A percentile compares a stretch with the other conserved stretches of the same genome.
Evolutionary conservation across 2,113 vertebrate species (phyloP).

Genomic region (Morphnarchus princeps): DNA sequence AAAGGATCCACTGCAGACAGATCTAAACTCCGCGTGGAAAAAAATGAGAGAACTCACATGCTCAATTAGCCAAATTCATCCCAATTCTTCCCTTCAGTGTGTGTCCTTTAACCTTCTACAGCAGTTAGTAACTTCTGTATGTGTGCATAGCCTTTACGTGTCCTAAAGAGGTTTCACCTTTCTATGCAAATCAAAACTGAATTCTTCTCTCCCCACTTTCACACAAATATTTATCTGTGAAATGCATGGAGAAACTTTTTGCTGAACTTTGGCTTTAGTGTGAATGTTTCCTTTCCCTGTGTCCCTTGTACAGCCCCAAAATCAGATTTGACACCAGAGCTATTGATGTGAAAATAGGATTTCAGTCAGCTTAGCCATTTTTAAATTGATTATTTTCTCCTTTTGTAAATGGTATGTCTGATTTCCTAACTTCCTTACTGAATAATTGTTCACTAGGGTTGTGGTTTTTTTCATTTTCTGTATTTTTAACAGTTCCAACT

Average conservation of each 20-base stretch:
- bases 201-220: not conserved
- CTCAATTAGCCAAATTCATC: not conserved
- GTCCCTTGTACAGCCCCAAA: not conserved
- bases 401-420: not conserved
- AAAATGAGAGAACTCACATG: too few relatives aligned
- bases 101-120: not conserved
- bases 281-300: not conserved
- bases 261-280: not conserved
- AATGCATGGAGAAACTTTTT: not conserved
- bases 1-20: not conserved
- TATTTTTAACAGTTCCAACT: not conserved
- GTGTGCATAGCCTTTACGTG: not conserved
- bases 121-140: accelerated
- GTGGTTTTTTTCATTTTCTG: not conserved
- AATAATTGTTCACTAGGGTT: not conserved
- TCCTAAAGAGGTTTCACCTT: not conserved
- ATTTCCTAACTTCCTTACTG: not conserved
- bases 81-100: not conserved
- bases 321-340: accelerated
- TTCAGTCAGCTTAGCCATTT: not conserved
- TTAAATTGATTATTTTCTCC: not conserved
- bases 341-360: not conserved
- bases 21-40: accelerated
- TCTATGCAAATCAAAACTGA: not conserved
- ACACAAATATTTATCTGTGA: not conserved